These are phyloP conservation scores for Pampusana beccarii DNA, from an alignment of 2,113 vertebrate species.

Conservation along the genomic window DNA sequence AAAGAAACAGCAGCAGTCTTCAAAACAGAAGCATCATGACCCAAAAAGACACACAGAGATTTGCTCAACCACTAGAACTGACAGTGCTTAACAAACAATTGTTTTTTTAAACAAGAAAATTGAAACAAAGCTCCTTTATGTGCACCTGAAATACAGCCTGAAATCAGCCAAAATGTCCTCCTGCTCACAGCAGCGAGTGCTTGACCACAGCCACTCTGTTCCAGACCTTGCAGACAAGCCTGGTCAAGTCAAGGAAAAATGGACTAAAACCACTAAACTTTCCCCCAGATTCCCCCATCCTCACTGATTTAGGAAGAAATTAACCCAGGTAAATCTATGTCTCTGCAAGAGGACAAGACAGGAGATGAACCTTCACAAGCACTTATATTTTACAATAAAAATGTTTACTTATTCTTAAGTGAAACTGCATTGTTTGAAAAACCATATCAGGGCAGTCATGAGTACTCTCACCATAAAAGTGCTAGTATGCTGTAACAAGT, in stretches of 20 bases:
- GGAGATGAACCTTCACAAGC: background rate
- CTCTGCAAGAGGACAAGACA: background rate
- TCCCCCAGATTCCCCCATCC: background rate
- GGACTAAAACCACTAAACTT: background rate
- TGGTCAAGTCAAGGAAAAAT: background rate
- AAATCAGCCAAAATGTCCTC: background rate
- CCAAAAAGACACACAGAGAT: background rate
- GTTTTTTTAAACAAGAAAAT: constrained; percentile 72
- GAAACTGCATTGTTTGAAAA: background rate
- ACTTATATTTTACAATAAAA: background rate
- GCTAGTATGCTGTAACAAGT: background rate
- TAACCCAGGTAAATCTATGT: background rate
- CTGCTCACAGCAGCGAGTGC: background rate
- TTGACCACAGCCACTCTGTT: background rate
- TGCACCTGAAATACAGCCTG: constrained; percentile 76
- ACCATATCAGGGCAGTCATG: background rate
- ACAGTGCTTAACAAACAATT: background rate
- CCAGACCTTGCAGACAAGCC: background rate
- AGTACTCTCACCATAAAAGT: background rate
- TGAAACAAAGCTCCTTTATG: constrained; percentile 86
- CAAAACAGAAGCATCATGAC: background rate
- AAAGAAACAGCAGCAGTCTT: background rate
- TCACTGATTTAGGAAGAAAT: background rate
- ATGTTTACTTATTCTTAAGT: background rate
- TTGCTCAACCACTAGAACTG: background rate